Conservation (phyloP, 1,140 invertebrate species). For the Lanistes nyassanus region DNA sequence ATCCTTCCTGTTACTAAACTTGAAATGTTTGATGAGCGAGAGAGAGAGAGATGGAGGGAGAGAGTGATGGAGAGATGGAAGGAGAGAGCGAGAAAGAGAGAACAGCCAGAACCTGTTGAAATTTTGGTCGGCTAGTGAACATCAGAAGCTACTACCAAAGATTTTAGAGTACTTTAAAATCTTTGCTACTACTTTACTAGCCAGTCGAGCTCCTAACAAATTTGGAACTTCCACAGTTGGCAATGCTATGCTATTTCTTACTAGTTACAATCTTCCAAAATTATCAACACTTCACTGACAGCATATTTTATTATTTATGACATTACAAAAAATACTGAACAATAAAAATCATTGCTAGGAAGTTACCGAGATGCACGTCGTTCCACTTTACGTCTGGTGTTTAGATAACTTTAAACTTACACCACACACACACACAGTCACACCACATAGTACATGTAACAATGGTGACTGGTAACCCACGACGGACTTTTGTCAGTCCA, state of each 20-base stretch:
- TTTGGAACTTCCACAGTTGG: background rate
- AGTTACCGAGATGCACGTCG: too few species aligned
- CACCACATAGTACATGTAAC: too few species aligned
- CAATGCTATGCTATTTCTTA: background rate
- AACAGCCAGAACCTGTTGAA: background rate
- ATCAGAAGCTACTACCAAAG: too few species aligned
- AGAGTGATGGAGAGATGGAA: background rate
- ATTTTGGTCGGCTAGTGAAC: background rate
- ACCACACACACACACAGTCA: too few species aligned
- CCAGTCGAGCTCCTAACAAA: background rate
- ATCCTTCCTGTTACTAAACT: background rate
- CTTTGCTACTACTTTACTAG: background rate
- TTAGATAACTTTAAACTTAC: too few species aligned
- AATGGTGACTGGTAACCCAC: too few species aligned
- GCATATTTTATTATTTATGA: background rate
- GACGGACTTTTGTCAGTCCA: too few species aligned
- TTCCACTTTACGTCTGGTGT: too few species aligned
- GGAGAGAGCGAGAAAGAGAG: conserved; percentile 13
- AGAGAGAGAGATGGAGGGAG: too few species aligned
- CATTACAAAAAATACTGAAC: too few species aligned
- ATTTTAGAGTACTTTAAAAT: too few species aligned
- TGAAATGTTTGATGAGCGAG: background rate
- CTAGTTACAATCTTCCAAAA: background rate
- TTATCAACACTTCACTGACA: background rate
- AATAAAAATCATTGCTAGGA: too few species aligned